A percentile compares a stretch with the other conserved stretches of the same genome.
Evolutionary conservation across 2,888 invertebrate species (phyloP).

Genomic region (Apotomis betuletana): DNA sequence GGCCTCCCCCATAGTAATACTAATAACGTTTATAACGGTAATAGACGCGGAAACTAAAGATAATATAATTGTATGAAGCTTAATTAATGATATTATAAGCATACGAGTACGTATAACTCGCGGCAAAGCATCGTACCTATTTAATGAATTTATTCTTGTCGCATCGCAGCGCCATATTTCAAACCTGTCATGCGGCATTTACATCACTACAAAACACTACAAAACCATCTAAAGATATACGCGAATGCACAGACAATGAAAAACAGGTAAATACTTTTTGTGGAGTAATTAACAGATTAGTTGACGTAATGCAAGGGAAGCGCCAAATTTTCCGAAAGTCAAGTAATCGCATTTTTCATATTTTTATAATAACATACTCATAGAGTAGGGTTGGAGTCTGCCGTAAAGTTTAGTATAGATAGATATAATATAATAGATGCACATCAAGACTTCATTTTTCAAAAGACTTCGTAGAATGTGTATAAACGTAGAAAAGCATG

Average conservation of each 20-base stretch:
- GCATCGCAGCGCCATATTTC: constrained; percentile 9
- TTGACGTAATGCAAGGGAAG: neutral
- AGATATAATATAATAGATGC: no score
- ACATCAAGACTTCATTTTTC: no score
- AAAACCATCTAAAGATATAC: neutral
- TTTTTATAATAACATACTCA: neutral
- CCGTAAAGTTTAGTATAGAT: no score
- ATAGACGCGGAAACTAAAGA: no score
- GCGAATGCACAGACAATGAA: neutral
- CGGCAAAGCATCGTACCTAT: neutral
- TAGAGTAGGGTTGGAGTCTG: no score
- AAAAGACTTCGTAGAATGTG: no score
- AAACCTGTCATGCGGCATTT: constrained; percentile 24
- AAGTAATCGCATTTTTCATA: neutral
- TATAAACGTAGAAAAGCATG: no score
- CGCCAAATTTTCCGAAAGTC: neutral
- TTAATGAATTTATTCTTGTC: constrained; percentile 14
- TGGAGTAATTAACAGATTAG: no score
- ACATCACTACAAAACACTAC: neutral
- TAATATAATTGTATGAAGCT: no score
- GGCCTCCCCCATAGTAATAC: no score
- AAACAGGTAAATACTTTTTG: neutral
- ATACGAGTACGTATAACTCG: neutral
- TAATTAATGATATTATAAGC: no score
- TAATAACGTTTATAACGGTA: no score